phyloP scores from a whole-genome alignment of 35 echinoderm and acorn worm genomes.

The Apostichopus californicus region DNA sequence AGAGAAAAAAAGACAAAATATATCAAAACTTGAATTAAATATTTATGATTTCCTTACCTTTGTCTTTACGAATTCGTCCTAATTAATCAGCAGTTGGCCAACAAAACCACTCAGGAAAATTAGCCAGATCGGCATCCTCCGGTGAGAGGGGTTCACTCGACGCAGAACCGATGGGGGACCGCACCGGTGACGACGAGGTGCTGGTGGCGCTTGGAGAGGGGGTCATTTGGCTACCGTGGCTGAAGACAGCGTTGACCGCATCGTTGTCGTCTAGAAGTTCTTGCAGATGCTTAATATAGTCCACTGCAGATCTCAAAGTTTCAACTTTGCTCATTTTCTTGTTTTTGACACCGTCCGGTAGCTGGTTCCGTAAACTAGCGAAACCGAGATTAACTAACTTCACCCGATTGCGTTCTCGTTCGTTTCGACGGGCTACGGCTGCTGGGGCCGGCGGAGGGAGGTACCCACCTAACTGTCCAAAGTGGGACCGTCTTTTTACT shows the following conservation, averaged over 20 bases:
- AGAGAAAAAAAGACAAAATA: too few relatives aligned
- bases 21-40: too few relatives aligned
- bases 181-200: constrained; percentile 64
- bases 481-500: constrained; percentile 84
- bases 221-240: constrained; percentile 46
- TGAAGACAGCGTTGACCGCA: constrained; percentile 95
- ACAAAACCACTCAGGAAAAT: constrained; percentile 85
- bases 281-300: constrained; percentile 90
- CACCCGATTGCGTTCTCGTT: constrained; percentile 88
- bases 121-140: constrained; percentile 87
- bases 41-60: too few relatives aligned
- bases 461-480: constrained; percentile 66
- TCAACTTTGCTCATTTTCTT: constrained; percentile 99
- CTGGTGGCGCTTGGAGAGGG: constrained; percentile 59
- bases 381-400: constrained; percentile 95
- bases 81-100: constrained; percentile 14
- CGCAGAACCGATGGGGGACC: constrained; percentile 57
- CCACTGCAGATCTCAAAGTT: constrained; percentile 87
- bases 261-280: constrained; percentile 86
- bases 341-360: constrained; percentile 87
- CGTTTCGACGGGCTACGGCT: constrained; percentile 85
- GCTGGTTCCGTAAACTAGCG: constrained; percentile 77
- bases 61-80: too few relatives aligned
- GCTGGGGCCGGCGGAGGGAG: constrained; percentile 76
- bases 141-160: constrained; percentile 77